phyloP scores from a whole-genome alignment of 2,113 vertebrate genomes.

The Petrocephalus zakoni region DNA sequence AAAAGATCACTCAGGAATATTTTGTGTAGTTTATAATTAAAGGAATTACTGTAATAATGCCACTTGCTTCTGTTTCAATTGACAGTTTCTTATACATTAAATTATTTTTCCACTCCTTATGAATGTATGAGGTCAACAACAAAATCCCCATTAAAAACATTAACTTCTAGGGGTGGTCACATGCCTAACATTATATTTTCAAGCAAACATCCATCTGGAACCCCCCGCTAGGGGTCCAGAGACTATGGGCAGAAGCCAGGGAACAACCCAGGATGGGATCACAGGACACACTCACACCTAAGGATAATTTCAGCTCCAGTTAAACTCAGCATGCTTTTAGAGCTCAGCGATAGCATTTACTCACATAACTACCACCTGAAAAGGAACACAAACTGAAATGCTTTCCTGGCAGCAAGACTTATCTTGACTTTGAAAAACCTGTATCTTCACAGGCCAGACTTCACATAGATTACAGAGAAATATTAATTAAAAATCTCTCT shows the following conservation, averaged over 20 bases:
- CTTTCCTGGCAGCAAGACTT: neutral
- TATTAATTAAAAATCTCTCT: neutral
- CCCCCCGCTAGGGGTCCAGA: no score
- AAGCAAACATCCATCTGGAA: neutral
- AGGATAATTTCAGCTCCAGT: no score
- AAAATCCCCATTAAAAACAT: neutral
- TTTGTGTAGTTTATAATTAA: neutral
- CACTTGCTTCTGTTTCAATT: neutral
- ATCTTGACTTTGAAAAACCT: neutral
- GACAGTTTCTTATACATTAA: neutral
- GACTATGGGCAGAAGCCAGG: no score
- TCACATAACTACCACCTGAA: neutral
- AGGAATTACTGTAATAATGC: neutral
- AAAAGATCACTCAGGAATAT: neutral
- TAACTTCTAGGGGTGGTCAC: neutral
- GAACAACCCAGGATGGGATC: no score
- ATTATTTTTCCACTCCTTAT: neutral
- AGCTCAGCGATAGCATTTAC: neutral
- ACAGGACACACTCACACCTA: no score
- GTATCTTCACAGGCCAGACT: neutral
- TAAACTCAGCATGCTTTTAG: no score
- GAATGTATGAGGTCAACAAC: neutral
- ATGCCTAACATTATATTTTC: neutral
- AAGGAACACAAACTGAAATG: neutral
- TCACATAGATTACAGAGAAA: neutral